Evolutionary conservation across 2,888 invertebrate genomes (phyloP).

Genomic region (Sinodicranocentrus sp.): DNA sequence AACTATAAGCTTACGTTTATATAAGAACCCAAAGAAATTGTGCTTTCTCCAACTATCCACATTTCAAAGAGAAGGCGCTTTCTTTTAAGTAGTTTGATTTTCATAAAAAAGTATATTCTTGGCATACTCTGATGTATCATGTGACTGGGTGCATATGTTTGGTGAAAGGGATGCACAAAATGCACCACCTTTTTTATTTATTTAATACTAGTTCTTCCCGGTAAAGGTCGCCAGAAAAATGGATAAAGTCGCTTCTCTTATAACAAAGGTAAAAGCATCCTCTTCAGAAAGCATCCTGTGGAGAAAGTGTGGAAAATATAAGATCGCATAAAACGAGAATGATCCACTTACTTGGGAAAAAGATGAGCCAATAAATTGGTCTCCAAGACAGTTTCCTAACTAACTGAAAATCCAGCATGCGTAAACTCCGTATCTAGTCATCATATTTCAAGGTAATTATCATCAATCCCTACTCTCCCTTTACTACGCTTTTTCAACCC

Average conservation of each 20-base stretch:
- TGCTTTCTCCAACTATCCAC: too few species aligned
- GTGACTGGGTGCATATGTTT: neutral
- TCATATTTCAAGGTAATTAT: constrained; percentile 70
- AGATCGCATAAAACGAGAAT: constrained; percentile 62
- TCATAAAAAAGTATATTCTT: too few species aligned
- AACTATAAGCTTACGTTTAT: too few species aligned
- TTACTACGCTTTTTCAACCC: constrained; percentile 23
- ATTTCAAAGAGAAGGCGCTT: too few species aligned
- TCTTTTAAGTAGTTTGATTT: too few species aligned
- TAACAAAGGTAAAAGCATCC: too few species aligned
- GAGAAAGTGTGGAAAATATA: neutral
- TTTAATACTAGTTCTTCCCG: too few species aligned
- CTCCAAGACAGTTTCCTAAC: constrained; percentile 68
- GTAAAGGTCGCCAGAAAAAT: too few species aligned
- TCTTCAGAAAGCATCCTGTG: too few species aligned
- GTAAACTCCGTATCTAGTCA: constrained; percentile 70
- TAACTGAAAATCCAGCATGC: constrained; percentile 69
- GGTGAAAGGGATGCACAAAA: constrained; percentile 5
- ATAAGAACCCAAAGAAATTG: too few species aligned
- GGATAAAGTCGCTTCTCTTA: too few species aligned
- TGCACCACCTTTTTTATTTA: too few species aligned
- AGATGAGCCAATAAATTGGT: constrained; percentile 70
- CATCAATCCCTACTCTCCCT: constrained; percentile 61
- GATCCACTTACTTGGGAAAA: constrained; percentile 67
- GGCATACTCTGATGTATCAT: neutral